phyloP scores from a whole-genome alignment of 2,113 vertebrate genomes.

The Myrmophylax atrothorax region DNA sequence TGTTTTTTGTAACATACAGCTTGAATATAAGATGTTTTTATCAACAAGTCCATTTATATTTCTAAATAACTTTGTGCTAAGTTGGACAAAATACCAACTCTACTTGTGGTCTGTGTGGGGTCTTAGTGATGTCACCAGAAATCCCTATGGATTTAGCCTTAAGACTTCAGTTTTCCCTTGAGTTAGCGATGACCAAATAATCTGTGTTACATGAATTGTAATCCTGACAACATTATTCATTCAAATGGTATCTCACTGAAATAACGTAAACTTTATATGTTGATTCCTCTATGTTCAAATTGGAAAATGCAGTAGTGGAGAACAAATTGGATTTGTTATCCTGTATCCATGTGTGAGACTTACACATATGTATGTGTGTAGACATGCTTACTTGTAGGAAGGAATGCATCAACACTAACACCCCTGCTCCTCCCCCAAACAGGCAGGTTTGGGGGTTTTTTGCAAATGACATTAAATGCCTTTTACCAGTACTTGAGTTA shows the following conservation, averaged over 20 bases:
- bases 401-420: neutral
- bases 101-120: neutral
- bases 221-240: neutral
- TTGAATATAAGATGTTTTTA: neutral
- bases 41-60: neutral
- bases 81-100: neutral
- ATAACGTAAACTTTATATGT: neutral
- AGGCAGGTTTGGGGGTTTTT: fast-evolving
- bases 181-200: neutral
- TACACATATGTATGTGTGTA: neutral
- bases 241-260: neutral
- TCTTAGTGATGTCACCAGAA: neutral
- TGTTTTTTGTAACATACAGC: neutral
- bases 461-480: neutral
- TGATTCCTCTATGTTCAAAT: neutral
- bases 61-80: neutral
- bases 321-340: neutral
- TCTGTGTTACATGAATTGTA: neutral
- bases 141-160: neutral
- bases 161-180: neutral
- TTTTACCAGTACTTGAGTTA: neutral
- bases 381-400: neutral
- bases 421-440: neutral
- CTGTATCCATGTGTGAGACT: neutral
- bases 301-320: neutral